Evolutionary conservation across 2,888 invertebrate genomes (phyloP).

Genomic region (Lithosia quadra): DNA sequence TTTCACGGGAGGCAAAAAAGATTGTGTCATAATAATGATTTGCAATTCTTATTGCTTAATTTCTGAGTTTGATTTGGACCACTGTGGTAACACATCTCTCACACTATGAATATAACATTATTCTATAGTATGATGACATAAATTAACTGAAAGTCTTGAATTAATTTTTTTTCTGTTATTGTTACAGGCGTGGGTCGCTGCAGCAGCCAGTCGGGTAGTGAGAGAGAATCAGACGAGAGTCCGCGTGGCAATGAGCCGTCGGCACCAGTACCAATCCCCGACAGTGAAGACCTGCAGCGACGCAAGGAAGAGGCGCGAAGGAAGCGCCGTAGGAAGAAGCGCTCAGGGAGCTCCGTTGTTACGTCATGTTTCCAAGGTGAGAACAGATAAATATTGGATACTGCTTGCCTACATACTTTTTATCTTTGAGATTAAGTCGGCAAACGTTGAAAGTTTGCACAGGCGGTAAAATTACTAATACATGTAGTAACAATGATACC

Average conservation of each 20-base stretch:
- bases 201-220: conserved; percentile 87
- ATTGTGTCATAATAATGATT: not conserved
- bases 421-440: conserved; percentile 26
- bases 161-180: conserved; percentile 44
- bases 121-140: not conserved
- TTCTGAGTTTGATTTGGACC: not conserved
- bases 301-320: conserved; percentile 96
- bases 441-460: conserved; percentile 23
- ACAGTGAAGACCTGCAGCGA: conserved; percentile 89
- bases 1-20: conserved; percentile 23
- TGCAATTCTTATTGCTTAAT: not conserved
- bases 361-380: conserved; percentile 96
- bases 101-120: conserved; percentile 23
- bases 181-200: conserved; percentile 82
- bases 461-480: not conserved
- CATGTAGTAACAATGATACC: conserved; percentile 4
- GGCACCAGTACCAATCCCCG: conserved; percentile 87
- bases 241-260: conserved; percentile 79
- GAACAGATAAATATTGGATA: conserved; percentile 24
- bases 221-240: conserved; percentile 81
- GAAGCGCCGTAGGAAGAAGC: conserved; percentile 96
- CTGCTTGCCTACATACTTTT: conserved; percentile 10
- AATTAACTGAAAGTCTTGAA: conserved; percentile 11
- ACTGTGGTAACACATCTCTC: not conserved
- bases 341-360: conserved; percentile 94